phyloP scores from a whole-genome alignment of 1,140 invertebrate genomes.

The Megalopta genalis region DNA sequence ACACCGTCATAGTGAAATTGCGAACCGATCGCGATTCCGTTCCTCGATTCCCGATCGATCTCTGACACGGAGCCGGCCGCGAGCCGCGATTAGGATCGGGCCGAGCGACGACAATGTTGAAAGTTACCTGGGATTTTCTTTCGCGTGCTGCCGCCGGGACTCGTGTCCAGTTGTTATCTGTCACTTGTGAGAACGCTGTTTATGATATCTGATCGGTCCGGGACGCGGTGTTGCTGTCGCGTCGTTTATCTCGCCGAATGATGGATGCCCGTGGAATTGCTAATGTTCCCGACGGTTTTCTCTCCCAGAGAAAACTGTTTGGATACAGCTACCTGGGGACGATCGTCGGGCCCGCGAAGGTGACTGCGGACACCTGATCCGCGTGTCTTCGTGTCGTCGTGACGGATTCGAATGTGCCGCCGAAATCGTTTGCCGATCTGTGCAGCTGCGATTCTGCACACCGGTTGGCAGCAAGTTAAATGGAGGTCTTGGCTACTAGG shows the following conservation, averaged over 20 bases:
- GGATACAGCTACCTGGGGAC: neutral
- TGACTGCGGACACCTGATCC: too few relatives aligned
- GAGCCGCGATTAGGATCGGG: neutral
- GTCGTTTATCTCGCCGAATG: conserved; percentile 34
- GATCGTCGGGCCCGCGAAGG: too few relatives aligned
- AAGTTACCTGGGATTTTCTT: conserved; percentile 33
- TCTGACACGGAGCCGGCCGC: neutral
- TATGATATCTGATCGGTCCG: conserved; percentile 35
- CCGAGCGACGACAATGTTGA: conserved; percentile 35
- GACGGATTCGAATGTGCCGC: too few relatives aligned
- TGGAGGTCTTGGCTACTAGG: too few relatives aligned
- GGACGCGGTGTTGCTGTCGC: conserved; percentile 35
- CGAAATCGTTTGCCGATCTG: too few relatives aligned
- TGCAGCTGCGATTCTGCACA: too few relatives aligned
- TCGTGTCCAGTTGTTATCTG: conserved; percentile 38
- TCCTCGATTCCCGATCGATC: conserved; percentile 23
- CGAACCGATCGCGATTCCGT: conserved; percentile 18
- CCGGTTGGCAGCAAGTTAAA: too few relatives aligned
- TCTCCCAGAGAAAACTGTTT: neutral
- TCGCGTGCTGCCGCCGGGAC: conserved; percentile 13
- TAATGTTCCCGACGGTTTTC: neutral
- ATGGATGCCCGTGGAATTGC: conserved; percentile 20
- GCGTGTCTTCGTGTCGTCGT: too few relatives aligned
- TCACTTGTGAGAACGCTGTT: conserved; percentile 36
- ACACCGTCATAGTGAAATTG: conserved; percentile 23